phyloP scores from a whole-genome alignment of 2,113 vertebrate species.

The Lathamus discolor region DNA sequence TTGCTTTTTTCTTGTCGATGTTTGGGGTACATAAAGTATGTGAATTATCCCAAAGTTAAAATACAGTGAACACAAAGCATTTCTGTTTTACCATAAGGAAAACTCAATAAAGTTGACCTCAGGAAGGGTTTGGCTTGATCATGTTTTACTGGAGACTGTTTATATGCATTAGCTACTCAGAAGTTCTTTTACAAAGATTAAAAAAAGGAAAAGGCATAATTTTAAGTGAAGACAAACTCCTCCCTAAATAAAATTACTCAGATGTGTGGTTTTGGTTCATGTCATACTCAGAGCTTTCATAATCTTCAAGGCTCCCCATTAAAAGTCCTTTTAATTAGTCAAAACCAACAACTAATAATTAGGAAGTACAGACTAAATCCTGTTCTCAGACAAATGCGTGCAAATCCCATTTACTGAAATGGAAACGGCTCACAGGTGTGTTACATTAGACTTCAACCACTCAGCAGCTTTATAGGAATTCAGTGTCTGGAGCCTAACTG shows the following conservation, averaged over 20 bases:
- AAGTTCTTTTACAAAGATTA: neutral
- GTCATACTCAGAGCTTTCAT: neutral
- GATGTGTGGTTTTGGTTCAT: neutral
- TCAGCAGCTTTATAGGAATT: neutral
- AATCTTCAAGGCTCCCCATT: neutral
- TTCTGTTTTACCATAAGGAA: neutral
- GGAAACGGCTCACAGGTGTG: conserved; percentile 16
- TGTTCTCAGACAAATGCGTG: conserved; percentile 23
- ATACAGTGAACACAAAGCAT: neutral
- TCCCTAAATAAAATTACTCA: neutral
- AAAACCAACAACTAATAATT: conserved; percentile 16
- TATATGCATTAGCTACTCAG: neutral
- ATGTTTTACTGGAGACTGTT: neutral
- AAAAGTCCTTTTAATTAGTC: neutral
- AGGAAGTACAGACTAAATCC: neutral
- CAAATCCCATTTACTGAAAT: conserved; percentile 31
- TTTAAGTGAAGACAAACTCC: neutral
- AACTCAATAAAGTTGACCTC: neutral
- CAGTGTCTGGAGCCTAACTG: neutral
- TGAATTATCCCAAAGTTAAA: neutral
- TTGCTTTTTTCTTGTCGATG: neutral
- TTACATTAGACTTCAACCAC: neutral
- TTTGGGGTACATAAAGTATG: neutral
- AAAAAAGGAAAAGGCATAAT: neutral
- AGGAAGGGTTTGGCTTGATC: neutral